Evolutionary conservation across 2,797 vertebrate genomes (phyloP), one percentile per base, ranked within the genome.

Genomic region (Paramormyrops hopkinsi): DNA sequence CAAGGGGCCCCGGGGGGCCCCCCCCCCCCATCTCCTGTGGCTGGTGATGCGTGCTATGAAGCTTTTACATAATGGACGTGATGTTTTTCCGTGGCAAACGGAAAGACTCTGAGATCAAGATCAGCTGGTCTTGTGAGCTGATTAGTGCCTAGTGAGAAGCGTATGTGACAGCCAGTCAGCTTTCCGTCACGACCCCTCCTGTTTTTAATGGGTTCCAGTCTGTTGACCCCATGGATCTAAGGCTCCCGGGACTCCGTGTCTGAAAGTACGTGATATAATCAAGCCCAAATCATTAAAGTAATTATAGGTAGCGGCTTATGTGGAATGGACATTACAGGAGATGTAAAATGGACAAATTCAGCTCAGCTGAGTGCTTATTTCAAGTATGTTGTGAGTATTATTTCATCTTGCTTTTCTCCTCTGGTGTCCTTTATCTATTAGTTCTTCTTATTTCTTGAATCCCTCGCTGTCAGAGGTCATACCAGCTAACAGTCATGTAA

Each of bases 201-300:
- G 65, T 37, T 73, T 73, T 73, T 73, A 73, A 73, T 73, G 29
- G 65, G 65, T 73, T 73, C 65, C 65, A 73, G 65, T 73, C 65
- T 73, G 65, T 73, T 73, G 65, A 73, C 65, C 65, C 29, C 65
- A 73, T 73, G 33, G 65, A 73, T 73, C 76, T 44, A 22, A 44
- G 41, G 73, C 41, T 79, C 41, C 37, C 17, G 37, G 12, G 73
- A 76, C 33, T 82, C 76, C 0, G 17, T 44, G 76, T 46, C 73
- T 37, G 73, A 79, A 79, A 44, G 44, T 79, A 44, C 19, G 41
- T 44, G 41, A 41, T 82, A n/a, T n/a, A 82, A 82, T 82, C 19
- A 46, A 82, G 37, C 76, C 76, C 76, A 46, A 46, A 44, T 82
- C 41, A 46, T 41, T 82, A 82, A n/a, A 33, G 48, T 86, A 86